Evolutionary conservation across 2,888 invertebrate species (phyloP), one percentile per base, ranked within the genome.

Genomic region (Diadegma fenestrale): DNA sequence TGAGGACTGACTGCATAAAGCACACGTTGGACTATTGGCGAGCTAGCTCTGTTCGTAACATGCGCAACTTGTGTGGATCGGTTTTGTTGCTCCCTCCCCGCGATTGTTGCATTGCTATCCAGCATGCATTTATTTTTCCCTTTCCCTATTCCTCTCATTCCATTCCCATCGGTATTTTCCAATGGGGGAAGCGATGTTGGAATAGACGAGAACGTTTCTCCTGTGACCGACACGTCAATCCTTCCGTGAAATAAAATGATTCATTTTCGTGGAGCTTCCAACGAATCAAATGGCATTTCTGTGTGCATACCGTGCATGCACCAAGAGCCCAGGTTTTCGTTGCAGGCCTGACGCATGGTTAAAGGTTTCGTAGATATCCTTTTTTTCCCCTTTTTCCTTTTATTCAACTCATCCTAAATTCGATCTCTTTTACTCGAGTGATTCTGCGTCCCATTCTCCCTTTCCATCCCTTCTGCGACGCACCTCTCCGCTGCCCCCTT

Each of bases 191-290:
- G 79, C 14, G 26, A 14, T 26, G 58, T 58, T 58, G 26, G 58
- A 5, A 73, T 72, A 82, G 86, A 79, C 84, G 87, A 76, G 84
- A 33, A 77, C 88, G 87, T 87, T 88, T 82, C 79, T 85, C 77
- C 90, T 91, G 91, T 90, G 91, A 92, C 90, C 91, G 92, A 92
- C 91, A 90, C 89, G 90, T 91, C 88, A 90, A 88, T 89, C 89
- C 91, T 90, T 87, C 91, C 91, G 90, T 91, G 88, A 92, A 92
- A 92, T 91, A 89, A 92, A 92, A 92, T 91, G 91, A 92, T 92
- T 91, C 91, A 92, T 92, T 91, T 87, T 64, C 88, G 85, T 78
- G 87, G 82, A 89, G 85, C 87, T 89, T 88, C 63, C 54, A n/a
- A 51, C 80, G 76, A 73, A 75, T 54, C 85, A 86, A 85, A 89